phyloP scores from a whole-genome alignment of 2,888 invertebrate species.

The Ommatoiulus sabulosus region DNA sequence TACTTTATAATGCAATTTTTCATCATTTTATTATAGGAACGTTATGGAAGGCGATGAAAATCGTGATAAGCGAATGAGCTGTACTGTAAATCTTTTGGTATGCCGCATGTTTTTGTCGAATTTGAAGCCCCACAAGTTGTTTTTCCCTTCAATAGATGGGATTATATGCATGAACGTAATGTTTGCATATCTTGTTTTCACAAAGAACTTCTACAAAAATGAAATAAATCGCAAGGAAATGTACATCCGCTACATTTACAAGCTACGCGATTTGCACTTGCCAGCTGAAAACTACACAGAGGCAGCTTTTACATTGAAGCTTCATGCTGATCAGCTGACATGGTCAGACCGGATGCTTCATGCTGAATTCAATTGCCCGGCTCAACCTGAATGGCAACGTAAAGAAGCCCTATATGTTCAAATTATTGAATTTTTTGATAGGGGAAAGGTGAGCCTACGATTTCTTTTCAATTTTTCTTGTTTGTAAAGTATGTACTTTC shows the following conservation, averaged over 20 bases:
- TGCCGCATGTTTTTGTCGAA: not conserved
- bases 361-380: slow-evolving; percentile 72
- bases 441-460: slow-evolving; percentile 79
- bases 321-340: slow-evolving; percentile 90
- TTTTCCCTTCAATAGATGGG: no score
- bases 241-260: slow-evolving; percentile 95
- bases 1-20: not conserved
- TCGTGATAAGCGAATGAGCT: slow-evolving; percentile 94
- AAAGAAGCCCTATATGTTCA: slow-evolving; percentile 89
- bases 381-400: slow-evolving; percentile 87
- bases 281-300: slow-evolving; percentile 93
- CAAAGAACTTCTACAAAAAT: slow-evolving; percentile 94
- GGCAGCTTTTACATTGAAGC: slow-evolving; percentile 91
- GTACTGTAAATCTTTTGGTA: slow-evolving; percentile 92
- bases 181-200: slow-evolving; percentile 25
- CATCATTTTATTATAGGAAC: slow-evolving; percentile 66
- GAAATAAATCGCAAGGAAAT: slow-evolving; percentile 95
- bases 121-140: not conserved
- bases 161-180: not conserved
- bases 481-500: not conserved
- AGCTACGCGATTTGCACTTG: slow-evolving; percentile 90
- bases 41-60: slow-evolving; percentile 97
- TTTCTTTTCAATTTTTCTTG: no score
- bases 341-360: slow-evolving; percentile 74
- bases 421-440: slow-evolving; percentile 92